Percentiles rank a stretch among this genome's conserved stretches.
These are phyloP conservation scores for Babylonia areolata DNA, from an alignment of 1,140 invertebrate genomes.

Conservation along the genomic window DNA sequence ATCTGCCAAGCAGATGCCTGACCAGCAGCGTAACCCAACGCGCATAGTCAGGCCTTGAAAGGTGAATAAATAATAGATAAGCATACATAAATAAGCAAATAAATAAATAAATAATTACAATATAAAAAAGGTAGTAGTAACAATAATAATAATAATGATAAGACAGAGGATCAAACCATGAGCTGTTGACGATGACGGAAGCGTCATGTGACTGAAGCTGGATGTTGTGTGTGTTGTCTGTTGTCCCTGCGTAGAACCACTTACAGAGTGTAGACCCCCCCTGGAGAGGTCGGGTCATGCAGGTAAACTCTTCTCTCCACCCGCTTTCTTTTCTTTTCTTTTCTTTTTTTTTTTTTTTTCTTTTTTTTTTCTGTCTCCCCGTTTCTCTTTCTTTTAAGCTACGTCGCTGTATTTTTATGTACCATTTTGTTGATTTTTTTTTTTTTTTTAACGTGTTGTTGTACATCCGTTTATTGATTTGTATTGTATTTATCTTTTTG, in stretches of 20 bases:
- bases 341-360: not conserved
- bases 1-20: too few species aligned
- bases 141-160: not conserved
- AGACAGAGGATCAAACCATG: too few species aligned
- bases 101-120: too few species aligned
- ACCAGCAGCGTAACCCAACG: too few species aligned
- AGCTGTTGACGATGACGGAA: too few species aligned
- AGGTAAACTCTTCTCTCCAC: conserved; percentile 49
- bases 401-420: not conserved
- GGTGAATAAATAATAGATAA: too few species aligned
- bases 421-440: not conserved
- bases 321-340: not conserved
- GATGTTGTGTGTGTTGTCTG: conserved; percentile 12
- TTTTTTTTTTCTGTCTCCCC: not conserved
- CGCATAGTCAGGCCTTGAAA: too few species aligned
- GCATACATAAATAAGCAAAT: too few species aligned
- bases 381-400: not conserved
- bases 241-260: conserved; percentile 47
- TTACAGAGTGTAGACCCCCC: conserved; percentile 60
- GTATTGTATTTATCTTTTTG: not conserved
- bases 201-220: too few species aligned
- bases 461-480: not conserved
- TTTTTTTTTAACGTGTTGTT: not conserved
- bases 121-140: too few species aligned
- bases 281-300: conserved; percentile 54